Conservation (phyloP, 1,140 invertebrate species). For the Whitmania pigra region DNA sequence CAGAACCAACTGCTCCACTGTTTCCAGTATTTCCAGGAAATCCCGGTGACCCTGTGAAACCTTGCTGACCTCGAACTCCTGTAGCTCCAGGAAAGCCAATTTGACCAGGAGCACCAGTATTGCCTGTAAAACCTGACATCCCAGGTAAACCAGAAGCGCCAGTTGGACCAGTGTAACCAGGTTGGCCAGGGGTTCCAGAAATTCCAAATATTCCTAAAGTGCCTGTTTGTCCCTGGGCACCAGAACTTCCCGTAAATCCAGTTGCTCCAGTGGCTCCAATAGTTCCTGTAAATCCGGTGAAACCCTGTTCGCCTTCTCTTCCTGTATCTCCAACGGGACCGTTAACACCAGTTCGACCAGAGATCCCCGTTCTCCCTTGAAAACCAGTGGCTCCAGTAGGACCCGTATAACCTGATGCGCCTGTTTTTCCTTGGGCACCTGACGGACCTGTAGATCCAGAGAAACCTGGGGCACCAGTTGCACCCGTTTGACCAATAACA, state of each 20-base stretch:
- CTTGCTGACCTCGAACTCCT: not conserved
- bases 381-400: slow-evolving; percentile 9
- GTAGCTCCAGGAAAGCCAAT: not conserved
- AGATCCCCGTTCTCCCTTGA: not conserved
- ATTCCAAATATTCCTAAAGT: not conserved
- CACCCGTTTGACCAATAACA: not conserved
- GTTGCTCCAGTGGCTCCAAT: slow-evolving; percentile 2
- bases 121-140: not conserved
- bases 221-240: not conserved
- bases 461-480: not conserved
- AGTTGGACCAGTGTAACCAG: not conserved
- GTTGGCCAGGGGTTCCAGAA: not conserved
- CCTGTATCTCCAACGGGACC: slow-evolving; percentile 12
- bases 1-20: not conserved
- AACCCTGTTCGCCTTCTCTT: not conserved
- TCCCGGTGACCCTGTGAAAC: slow-evolving; percentile 2
- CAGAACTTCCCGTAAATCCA: not conserved
- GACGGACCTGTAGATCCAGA: not conserved
- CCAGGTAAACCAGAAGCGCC: not conserved
- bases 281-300: not conserved
- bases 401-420: not conserved
- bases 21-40: not conserved
- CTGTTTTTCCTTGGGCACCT: slow-evolving; percentile 5
- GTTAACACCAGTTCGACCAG: slow-evolving; percentile 1
- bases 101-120: not conserved